A percentile compares a stretch with the other conserved stretches of the same genome.
These are phyloP conservation scores for Notolepis coatsorum DNA, from an alignment of 2,797 vertebrate species.

Conservation along the genomic window DNA sequence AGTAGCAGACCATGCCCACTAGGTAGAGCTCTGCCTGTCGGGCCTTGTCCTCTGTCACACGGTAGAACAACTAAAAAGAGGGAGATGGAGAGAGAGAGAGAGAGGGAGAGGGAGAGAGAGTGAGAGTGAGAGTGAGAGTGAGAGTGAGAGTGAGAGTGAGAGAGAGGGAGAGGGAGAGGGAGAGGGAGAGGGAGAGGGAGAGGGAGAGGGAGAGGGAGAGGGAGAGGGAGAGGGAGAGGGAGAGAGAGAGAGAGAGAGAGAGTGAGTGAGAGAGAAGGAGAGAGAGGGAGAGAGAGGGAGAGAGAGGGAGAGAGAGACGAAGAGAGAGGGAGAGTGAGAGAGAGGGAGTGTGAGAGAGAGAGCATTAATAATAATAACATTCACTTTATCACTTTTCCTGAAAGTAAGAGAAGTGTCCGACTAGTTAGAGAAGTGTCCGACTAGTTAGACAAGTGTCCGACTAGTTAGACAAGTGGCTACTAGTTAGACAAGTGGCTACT, in stretches of 20 bases:
- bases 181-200: constrained; percentile 50
- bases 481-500: too few relatives aligned
- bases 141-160: constrained; percentile 24
- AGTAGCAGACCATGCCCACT: constrained; percentile 98
- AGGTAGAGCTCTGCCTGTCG: constrained; percentile 93
- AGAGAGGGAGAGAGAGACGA: background rate
- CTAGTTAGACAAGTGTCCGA: too few relatives aligned
- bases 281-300: constrained; percentile 5
- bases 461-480: too few relatives aligned
- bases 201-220: constrained; percentile 40
- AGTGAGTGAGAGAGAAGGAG: background rate
- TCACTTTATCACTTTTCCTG: too few relatives aligned
- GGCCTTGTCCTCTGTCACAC: constrained; percentile 95
- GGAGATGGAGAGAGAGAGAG: constrained; percentile 43
- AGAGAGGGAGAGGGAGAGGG: constrained; percentile 25
- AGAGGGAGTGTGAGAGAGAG: constrained; percentile 27
- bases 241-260: constrained; percentile 8
- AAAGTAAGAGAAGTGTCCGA: too few relatives aligned
- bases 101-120: constrained; percentile 1
- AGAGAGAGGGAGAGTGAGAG: background rate
- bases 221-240: constrained; percentile 16
- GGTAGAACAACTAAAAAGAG: constrained; percentile 89
- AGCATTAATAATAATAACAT: too few relatives aligned
- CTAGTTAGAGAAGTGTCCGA: too few relatives aligned
- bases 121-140: background rate